Base-by-base conservation (phyloP, 1,140 invertebrate genomes). In the Cephus cinctus region DNA sequence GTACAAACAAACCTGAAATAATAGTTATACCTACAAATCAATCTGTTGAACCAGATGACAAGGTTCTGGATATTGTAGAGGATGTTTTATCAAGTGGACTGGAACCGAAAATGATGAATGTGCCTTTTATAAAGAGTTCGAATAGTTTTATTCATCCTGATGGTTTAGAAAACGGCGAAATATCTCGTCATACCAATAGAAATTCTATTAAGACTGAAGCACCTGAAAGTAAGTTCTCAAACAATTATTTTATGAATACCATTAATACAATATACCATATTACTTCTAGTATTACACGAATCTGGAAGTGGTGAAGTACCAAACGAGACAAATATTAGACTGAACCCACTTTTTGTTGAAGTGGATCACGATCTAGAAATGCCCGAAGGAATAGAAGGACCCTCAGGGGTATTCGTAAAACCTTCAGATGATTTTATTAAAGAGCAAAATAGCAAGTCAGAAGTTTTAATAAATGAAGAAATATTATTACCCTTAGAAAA, bases 311-410 rank as follows among this genome's bases (percentile, higher is more conserved):
- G 25, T n/a, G 6, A 8, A 6, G 25, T 8, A 27, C 6, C 25
- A 6, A 27, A 27, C 25, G 25, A n/a, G n/a, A 8, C 25, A 6
- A 27, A 27, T 8, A 6, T 27, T 27, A 27, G 25, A 27, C 25
- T 6, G 25, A 27, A n/a, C 25, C 25, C 6, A 27, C 25, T n/a
- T n/a, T 78, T 77, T 40, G 52, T 81, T 20, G 71, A 80, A 30
- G 66, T 78, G 0, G 78, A 79, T 34, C 76, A 80, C 45, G 81
- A 84, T 43, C 54, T 83, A n/a, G 78, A 81, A 23, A 76, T 78
- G 1, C 81, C 82, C 0, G 65, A 75, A 0, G 80, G 80, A n/a
- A 47, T 80, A 0, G 82, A 84, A 57, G 81, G 81, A 6, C 80
- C 79, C 1, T 51, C 77, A 1, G 77, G 79, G 0, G 71, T 77